Evolutionary conservation across 2,888 invertebrate genomes (phyloP), one percentile per base, ranked within the genome.

Genomic region (Athripsodes cinereus): DNA sequence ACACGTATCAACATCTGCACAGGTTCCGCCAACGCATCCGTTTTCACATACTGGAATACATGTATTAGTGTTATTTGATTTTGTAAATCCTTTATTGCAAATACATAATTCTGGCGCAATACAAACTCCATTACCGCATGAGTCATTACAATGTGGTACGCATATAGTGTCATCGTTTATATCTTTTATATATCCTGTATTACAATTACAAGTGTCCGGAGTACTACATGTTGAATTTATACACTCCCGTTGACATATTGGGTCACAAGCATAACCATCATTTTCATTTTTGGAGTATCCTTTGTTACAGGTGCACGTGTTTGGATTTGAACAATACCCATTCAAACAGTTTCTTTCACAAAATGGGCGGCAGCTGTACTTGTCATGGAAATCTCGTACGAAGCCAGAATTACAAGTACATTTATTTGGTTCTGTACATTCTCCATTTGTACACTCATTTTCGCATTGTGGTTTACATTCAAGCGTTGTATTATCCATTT

Each of bases 11-110:
- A 16, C 10, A n/a, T 19, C 21, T 47, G 20, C 19, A 47, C 47
- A 47, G 21, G 64, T 60, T 1, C 71, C 75, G 55, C 74, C 69
- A 1, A 60, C 55, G 57, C 76, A 76, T 1, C 62, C 57, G 2
- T 20, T 18, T 3, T 10, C 3, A 20, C 47, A 31, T 53, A 55
- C 35, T 31, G 52, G 47, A 6, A 19, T 5, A 47, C 47, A 47
- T 19, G 11, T 11, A 47, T 50, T 59, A 3, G 16, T 10, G 13
- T 44, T 51, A 13, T 52, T 22, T 2, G 44, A 19, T 20, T 47
- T 20, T 16, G 2, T 6, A 13, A 63, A 70, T 13, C 69, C 67
- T 0, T 65, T 58, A 49, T 64, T 40, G 62, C 72, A 72, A 2
- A 57, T 52, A 59, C 73, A 73, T 1, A 52, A 55, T 22, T 69